Conservation (phyloP, 2,797 vertebrate species). For the Acanthopagrus latus region DNA sequence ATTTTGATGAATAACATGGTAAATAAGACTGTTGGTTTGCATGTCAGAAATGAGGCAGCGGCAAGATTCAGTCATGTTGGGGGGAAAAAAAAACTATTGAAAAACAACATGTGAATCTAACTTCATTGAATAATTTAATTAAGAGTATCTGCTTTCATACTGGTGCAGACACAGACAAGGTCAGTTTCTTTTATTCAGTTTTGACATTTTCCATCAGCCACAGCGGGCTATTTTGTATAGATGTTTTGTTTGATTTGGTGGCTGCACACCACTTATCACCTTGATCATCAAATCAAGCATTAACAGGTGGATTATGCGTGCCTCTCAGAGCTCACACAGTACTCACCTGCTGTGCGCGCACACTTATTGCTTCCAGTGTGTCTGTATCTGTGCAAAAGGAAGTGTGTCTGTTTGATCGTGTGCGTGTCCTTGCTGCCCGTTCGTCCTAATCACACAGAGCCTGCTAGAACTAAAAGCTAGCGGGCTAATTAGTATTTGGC, state of each 20-base stretch:
- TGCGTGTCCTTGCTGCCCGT: conserved; percentile 28
- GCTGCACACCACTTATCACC: conserved; percentile 46
- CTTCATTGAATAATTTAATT: neutral
- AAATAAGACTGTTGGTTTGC: no score
- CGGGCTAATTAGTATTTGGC: conserved; percentile 77
- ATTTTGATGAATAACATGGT: no score
- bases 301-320: conserved; percentile 62
- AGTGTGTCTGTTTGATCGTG: conserved; percentile 50
- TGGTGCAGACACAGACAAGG: neutral
- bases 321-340: conserved; percentile 48
- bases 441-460: conserved; percentile 63
- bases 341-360: conserved; percentile 45
- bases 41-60: neutral
- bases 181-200: conserved; percentile 28
- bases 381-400: conserved; percentile 45
- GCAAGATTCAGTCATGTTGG: neutral
- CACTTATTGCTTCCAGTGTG: conserved; percentile 43
- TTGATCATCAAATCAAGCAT: conserved; percentile 57
- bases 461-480: conserved; percentile 66
- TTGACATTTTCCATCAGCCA: conserved; percentile 53
- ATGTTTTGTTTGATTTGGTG: conserved; percentile 59
- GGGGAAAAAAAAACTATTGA: neutral
- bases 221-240: conserved; percentile 45
- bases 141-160: conserved; percentile 5
- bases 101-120: neutral